These are phyloP conservation scores for Lacanobia wlatinum DNA, from an alignment of 2,888 invertebrate genomes.

Conservation along the genomic window DNA sequence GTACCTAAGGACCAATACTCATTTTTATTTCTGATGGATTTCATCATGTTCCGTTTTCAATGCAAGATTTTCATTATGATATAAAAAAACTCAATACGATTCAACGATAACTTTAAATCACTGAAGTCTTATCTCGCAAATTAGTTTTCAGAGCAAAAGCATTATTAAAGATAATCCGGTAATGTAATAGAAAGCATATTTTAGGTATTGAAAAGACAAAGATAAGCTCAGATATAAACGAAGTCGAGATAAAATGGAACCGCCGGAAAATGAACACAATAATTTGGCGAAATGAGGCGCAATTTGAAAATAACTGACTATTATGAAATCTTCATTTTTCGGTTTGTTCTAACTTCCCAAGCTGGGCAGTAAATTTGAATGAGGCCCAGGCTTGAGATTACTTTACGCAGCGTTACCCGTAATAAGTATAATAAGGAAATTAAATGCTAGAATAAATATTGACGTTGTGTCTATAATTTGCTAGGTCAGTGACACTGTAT, in stretches of 20 bases:
- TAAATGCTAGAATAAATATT: slow-evolving; percentile 30
- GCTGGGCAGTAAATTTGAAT: slow-evolving; percentile 26
- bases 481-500: slow-evolving; percentile 1
- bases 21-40: not conserved
- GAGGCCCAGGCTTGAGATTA: slow-evolving; percentile 31
- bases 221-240: slow-evolving; percentile 31
- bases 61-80: slow-evolving; percentile 8
- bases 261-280: slow-evolving; percentile 42
- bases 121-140: not conserved
- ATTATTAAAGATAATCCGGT: slow-evolving; percentile 22
- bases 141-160: slow-evolving; percentile 8
- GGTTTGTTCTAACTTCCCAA: slow-evolving; percentile 7
- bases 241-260: slow-evolving; percentile 20
- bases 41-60: not conserved
- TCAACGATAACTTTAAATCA: not conserved
- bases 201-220: slow-evolving; percentile 31
- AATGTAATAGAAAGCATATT: slow-evolving; percentile 16
- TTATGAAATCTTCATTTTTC: slow-evolving; percentile 32
- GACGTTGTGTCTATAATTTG: slow-evolving; percentile 5
- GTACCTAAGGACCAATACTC: no score
- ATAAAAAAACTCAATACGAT: not conserved
- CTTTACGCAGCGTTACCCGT: slow-evolving; percentile 22
- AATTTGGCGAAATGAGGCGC: slow-evolving; percentile 19
- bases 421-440: slow-evolving; percentile 48
- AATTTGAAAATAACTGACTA: slow-evolving; percentile 42